phyloP scores from a whole-genome alignment of 2,888 invertebrate genomes.

The Laspeyria flexula region DNA sequence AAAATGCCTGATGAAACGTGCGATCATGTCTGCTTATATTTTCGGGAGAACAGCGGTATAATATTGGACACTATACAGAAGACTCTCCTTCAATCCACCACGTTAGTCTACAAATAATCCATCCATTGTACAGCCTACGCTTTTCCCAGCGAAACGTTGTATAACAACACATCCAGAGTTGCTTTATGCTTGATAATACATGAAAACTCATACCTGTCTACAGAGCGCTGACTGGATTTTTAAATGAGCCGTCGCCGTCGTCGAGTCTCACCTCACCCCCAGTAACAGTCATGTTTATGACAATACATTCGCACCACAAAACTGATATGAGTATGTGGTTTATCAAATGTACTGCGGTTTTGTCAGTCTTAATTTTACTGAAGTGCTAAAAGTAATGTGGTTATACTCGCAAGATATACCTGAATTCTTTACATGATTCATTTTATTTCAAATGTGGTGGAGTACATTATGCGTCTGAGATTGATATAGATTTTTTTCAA shows the following conservation, averaged over 20 bases:
- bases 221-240: conserved; percentile 56
- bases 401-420: neutral
- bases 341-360: neutral
- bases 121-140: neutral
- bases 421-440: neutral
- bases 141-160: neutral
- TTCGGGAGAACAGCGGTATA: too few species aligned
- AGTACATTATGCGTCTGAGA: neutral
- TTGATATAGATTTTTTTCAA: too few species aligned
- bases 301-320: conserved; percentile 17
- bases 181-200: conserved; percentile 39
- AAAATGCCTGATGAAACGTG: too few species aligned
- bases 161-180: neutral
- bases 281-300: conserved; percentile 33
- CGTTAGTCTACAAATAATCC: neutral
- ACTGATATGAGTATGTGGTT: conserved; percentile 1
- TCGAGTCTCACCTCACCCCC: conserved; percentile 42
- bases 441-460: neutral
- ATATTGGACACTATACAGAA: too few species aligned
- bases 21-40: too few species aligned
- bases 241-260: conserved; percentile 57
- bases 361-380: neutral
- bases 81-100: too few species aligned
- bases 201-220: conserved; percentile 47
- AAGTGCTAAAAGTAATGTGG: conserved; percentile 1